These are phyloP conservation scores for Anthrax anthrax DNA, from an alignment of 2,888 invertebrate genomes.

Conservation along the genomic window DNA sequence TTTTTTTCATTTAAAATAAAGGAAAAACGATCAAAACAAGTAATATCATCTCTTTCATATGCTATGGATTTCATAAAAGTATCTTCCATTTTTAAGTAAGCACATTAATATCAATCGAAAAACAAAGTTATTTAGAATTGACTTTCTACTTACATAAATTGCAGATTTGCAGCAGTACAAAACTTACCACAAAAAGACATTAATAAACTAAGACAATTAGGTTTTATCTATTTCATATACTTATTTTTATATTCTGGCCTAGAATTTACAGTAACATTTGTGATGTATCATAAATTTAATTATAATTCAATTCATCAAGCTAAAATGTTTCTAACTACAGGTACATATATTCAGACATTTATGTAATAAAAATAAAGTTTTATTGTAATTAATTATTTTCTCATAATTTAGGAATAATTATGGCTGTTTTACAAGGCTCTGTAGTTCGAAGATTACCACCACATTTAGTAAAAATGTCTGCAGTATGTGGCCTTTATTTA, in stretches of 20 bases:
- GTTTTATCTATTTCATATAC: conserved; percentile 75
- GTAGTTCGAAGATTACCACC: conserved; percentile 69
- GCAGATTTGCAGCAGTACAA: conserved; percentile 54
- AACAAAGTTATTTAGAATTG: too few species aligned
- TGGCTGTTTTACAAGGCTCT: conserved; percentile 83
- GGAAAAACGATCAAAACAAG: conserved; percentile 53
- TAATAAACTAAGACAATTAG: conserved; percentile 49
- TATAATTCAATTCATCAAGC: conserved; percentile 95
- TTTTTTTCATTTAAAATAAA: conserved; percentile 3
- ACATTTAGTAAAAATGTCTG: conserved; percentile 54
- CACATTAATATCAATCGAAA: conserved; percentile 12
- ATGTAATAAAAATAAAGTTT: too few species aligned
- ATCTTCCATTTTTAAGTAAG: conserved; percentile 40
- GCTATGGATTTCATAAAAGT: conserved; percentile 51
- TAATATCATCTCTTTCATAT: conserved; percentile 50
- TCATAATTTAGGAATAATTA: conserved; percentile 47
- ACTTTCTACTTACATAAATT: conserved; percentile 22
- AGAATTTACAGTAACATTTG: conserved; percentile 93
- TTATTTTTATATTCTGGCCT: conserved; percentile 90
- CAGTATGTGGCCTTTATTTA: conserved; percentile 61
- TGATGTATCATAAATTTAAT: conserved; percentile 82
- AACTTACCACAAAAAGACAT: conserved; percentile 47
- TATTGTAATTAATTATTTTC: not conserved
- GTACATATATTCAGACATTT: conserved; percentile 34
- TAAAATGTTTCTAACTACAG: conserved; percentile 91